A percentile compares a stretch with the other conserved stretches of the same genome.
Conservation (phyloP, 2,797 vertebrate genomes). For the Paratrypauchen microcephalus region DNA sequence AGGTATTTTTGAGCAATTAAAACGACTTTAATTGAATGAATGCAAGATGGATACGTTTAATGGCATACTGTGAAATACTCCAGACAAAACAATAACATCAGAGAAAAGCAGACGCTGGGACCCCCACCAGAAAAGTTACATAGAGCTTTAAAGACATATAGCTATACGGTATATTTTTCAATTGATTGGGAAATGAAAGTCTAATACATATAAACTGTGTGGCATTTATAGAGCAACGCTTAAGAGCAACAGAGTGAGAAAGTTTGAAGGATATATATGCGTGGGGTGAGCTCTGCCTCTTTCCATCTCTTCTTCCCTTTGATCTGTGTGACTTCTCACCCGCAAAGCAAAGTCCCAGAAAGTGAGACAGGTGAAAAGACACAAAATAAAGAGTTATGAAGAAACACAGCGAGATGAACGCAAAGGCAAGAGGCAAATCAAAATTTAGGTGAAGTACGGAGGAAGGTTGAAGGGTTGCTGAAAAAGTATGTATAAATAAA, state of each 20-base stretch:
- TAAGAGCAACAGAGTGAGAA: constrained; percentile 29
- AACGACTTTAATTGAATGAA: too few relatives aligned
- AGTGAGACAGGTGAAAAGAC: constrained; percentile 51
- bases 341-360: constrained; percentile 43
- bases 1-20: too few relatives aligned
- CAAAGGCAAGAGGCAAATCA: constrained; percentile 43
- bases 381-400: constrained; percentile 40
- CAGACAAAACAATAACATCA: neutral
- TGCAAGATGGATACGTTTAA: too few relatives aligned
- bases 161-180: neutral
- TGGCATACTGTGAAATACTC: too few relatives aligned
- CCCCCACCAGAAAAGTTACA: neutral
- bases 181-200: constrained; percentile 8
- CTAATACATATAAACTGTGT: constrained; percentile 3
- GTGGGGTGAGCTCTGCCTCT: constrained; percentile 49
- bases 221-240: constrained; percentile 39
- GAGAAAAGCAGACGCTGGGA: neutral
- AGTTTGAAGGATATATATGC: constrained; percentile 35
- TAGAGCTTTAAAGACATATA: neutral
- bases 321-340: constrained; percentile 60
- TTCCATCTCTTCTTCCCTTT: constrained; percentile 56
- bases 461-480: constrained; percentile 12
- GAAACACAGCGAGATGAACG: constrained; percentile 46
- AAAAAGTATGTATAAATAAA: constrained; percentile 39
- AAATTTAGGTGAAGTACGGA: constrained; percentile 40